Evolutionary conservation across 2,888 invertebrate species (phyloP).

Genomic region (Muscina levida): DNA sequence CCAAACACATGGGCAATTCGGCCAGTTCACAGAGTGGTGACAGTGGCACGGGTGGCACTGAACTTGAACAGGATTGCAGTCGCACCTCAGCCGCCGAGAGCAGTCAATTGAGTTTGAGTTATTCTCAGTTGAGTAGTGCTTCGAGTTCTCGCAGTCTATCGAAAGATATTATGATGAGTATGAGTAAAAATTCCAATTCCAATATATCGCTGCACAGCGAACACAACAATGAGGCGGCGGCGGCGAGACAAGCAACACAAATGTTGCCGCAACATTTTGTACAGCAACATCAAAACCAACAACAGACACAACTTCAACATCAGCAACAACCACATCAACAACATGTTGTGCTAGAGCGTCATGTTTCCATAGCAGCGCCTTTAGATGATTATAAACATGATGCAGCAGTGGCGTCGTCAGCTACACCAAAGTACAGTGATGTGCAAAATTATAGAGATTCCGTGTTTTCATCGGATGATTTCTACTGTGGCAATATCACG

Average conservation of each 20-base stretch:
- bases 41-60: slow-evolving; percentile 77
- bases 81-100: slow-evolving; percentile 72
- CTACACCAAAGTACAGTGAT: slow-evolving; percentile 64
- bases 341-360: slow-evolving; percentile 58
- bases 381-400: slow-evolving; percentile 52
- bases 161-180: slow-evolving; percentile 42
- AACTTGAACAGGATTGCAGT: slow-evolving; percentile 74
- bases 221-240: neutral
- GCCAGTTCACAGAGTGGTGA: slow-evolving; percentile 75
- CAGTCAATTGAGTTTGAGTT: slow-evolving; percentile 75
- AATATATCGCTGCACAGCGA: slow-evolving; percentile 44
- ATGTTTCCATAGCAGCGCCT: slow-evolving; percentile 20
- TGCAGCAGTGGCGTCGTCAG: slow-evolving; percentile 47
- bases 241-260: neutral
- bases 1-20: slow-evolving; percentile 60
- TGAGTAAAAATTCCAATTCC: slow-evolving; percentile 58
- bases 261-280: slow-evolving; percentile 61
- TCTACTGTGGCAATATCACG: slow-evolving; percentile 78
- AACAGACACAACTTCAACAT: neutral
- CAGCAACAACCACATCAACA: slow-evolving; percentile 48
- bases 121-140: slow-evolving; percentile 75
- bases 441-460: slow-evolving; percentile 59
- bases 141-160: slow-evolving; percentile 62
- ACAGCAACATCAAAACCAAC: slow-evolving; percentile 27
- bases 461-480: slow-evolving; percentile 61